These are phyloP conservation scores for Pseudochirops corinnae DNA, from an alignment of 2,797 vertebrate species.

Conservation along the genomic window DNA sequence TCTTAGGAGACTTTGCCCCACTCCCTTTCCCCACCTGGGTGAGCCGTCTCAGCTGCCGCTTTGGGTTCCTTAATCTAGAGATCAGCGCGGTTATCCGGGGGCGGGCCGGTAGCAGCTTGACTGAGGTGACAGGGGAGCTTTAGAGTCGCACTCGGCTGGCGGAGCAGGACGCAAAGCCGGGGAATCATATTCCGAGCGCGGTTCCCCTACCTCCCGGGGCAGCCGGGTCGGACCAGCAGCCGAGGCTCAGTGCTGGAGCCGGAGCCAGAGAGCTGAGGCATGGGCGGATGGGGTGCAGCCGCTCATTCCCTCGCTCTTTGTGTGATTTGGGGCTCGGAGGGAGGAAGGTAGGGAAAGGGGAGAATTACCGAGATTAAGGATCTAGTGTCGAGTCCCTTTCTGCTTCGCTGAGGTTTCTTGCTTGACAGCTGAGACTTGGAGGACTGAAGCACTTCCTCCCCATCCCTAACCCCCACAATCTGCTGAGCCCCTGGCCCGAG, in stretches of 20 bases:
- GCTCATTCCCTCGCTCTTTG: conserved; percentile 41
- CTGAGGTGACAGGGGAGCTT: conserved; percentile 92
- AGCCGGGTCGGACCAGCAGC: conserved; percentile 78
- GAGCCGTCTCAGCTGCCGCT: conserved; percentile 91
- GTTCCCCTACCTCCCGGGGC: conserved; percentile 84
- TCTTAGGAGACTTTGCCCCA: conserved; percentile 69
- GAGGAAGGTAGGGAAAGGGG: neutral
- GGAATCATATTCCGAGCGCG: conserved; percentile 89
- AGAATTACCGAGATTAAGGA: neutral
- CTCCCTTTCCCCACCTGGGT: conserved; percentile 78
- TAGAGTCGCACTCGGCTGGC: conserved; percentile 90
- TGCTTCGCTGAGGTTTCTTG: conserved; percentile 21
- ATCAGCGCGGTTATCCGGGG: conserved; percentile 91
- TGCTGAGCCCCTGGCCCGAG: accelerated
- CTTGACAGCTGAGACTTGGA: neutral
- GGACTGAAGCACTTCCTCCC: neutral
- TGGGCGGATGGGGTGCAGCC: neutral
- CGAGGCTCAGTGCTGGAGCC: neutral
- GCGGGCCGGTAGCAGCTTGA: conserved; percentile 93
- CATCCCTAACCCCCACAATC: neutral
- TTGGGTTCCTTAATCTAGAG: conserved; percentile 94
- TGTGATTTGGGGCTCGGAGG: neutral
- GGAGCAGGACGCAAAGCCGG: conserved; percentile 89
- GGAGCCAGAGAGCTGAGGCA: neutral
- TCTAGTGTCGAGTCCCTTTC: neutral